Evolutionary conservation across 2,113 vertebrate genomes (phyloP), one percentile per base, ranked within the genome.

Genomic region (Gobius niger): DNA sequence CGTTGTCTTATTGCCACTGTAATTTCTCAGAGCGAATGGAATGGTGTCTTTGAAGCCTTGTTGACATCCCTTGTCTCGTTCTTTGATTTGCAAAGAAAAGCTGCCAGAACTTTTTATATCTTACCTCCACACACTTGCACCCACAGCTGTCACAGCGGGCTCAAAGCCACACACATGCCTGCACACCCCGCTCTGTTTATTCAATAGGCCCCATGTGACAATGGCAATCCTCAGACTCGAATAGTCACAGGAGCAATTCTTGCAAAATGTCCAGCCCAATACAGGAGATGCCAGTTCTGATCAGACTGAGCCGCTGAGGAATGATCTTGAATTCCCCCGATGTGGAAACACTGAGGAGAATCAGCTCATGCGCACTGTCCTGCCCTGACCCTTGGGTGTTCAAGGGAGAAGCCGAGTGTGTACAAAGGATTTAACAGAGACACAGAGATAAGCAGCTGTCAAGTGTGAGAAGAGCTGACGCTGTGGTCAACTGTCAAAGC

Each of bases 381-480:
- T 49, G 12, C 53, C 47, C n/a, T 82, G 84, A 81, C 82, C 75
- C 70, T 41, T 66, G 40, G 44, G 47, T 70, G 60, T 67, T 49
- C 70, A 44, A 8, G 7, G 57, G 44, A 75, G 85, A 76, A 73
- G 73, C 84, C 24, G 24, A 76, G 68, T 65, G 67, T 62, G 61
- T 63, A 63, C 42, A 63, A 47, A 19, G 76, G 75, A 72, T 75
- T 86, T 88, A 87, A 70, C 86, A 80, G 74, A 59, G 51, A 76
- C 71, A 79, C 63, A 65, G 69, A 84, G 82, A 85, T 86, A 78
- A 84, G 77, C 89, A 90, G 87, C 85, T 91, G 88, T 85, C 84
- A 81, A 89, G 84, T 82, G 85, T 70, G 76, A 85, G 75, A 77
- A 77, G 86, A 90, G 68, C 71, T 70, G 79, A 77, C 42, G 51